These are phyloP conservation scores for Melieria picta DNA, from an alignment of 2,888 invertebrate species.

Conservation along the genomic window DNA sequence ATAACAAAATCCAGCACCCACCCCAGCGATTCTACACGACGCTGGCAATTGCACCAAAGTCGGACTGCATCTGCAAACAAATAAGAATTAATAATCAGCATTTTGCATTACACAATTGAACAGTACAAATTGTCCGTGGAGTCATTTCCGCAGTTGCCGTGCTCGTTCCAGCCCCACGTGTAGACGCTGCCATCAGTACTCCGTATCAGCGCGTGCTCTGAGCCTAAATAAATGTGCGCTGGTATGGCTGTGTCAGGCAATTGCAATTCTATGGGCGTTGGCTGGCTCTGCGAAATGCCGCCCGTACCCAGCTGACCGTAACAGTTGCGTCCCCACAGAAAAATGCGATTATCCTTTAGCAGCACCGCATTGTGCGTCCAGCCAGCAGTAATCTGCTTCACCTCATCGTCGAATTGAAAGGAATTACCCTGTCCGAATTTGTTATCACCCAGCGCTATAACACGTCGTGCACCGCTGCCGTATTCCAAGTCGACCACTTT, in stretches of 20 bases:
- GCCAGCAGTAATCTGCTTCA: slow-evolving; percentile 71
- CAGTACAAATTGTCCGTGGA: slow-evolving; percentile 62
- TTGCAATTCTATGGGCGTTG: slow-evolving; percentile 54
- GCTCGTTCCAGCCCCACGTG: slow-evolving; percentile 93
- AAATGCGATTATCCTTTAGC: slow-evolving; percentile 72
- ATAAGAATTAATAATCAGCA: neutral
- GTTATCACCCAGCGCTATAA: slow-evolving; percentile 83
- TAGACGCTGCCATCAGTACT: slow-evolving; percentile 73
- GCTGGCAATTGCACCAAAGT: slow-evolving; percentile 53
- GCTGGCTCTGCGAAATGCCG: slow-evolving; percentile 56
- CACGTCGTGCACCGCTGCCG: slow-evolving; percentile 56
- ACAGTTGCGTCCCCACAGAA: slow-evolving; percentile 82
- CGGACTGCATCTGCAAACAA: slow-evolving; percentile 54
- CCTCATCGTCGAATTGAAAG: slow-evolving; percentile 68
- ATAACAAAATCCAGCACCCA: slow-evolving; percentile 65
- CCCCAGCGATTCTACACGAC: slow-evolving; percentile 54
- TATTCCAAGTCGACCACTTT: slow-evolving; percentile 48
- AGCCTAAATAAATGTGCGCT: slow-evolving; percentile 70
- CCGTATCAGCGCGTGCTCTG: slow-evolving; percentile 82
- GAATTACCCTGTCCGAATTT: slow-evolving; percentile 79
- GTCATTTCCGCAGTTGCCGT: slow-evolving; percentile 83
- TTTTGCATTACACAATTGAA: neutral
- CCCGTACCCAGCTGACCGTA: slow-evolving; percentile 79
- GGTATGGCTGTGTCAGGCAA: slow-evolving; percentile 50
- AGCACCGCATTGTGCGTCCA: slow-evolving; percentile 82